phyloP scores from a whole-genome alignment of 2,888 invertebrate species.

The Caenorhabditis drosophilae region DNA sequence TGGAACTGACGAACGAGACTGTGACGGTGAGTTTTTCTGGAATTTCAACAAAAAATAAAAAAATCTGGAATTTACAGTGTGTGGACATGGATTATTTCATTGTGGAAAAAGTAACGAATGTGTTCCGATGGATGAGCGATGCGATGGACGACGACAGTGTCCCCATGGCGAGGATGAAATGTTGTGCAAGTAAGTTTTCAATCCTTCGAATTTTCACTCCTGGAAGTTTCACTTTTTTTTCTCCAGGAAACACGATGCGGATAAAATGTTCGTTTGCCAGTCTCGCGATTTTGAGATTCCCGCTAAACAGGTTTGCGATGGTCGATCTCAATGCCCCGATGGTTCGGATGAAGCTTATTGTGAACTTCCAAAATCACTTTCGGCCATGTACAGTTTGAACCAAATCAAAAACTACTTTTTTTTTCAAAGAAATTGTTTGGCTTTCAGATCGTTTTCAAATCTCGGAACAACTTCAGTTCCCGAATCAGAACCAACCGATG shows the following conservation, averaged over 20 bases:
- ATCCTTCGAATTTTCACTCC: background rate
- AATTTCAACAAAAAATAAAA: background rate
- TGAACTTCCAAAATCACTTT: slow-evolving; percentile 24
- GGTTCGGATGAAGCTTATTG: slow-evolving; percentile 66
- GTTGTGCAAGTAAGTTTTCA: slow-evolving; percentile 53
- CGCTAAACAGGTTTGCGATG: slow-evolving; percentile 62
- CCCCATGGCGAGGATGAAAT: slow-evolving; percentile 67
- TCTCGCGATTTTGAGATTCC: slow-evolving; percentile 55
- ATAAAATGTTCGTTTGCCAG: slow-evolving; percentile 56
- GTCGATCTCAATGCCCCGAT: slow-evolving; percentile 62
- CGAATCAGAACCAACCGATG: background rate
- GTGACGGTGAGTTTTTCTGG: slow-evolving; percentile 55
- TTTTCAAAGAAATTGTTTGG: too few species aligned
- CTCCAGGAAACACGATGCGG: slow-evolving; percentile 39
- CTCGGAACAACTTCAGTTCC: slow-evolving; percentile 7
- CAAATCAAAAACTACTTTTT: too few species aligned
- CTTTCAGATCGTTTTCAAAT: slow-evolving; percentile 40
- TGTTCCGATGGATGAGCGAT: slow-evolving; percentile 58
- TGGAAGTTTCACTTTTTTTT: background rate
- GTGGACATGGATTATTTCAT: slow-evolving; percentile 63
- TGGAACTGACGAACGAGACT: slow-evolving; percentile 66
- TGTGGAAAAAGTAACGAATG: slow-evolving; percentile 66
- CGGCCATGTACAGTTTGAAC: too few species aligned
- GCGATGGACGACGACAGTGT: slow-evolving; percentile 66
- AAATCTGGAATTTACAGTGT: slow-evolving; percentile 45